These are phyloP conservation scores for Drosophila tani DNA, from an alignment of 1,140 invertebrate genomes.

Conservation along the genomic window DNA sequence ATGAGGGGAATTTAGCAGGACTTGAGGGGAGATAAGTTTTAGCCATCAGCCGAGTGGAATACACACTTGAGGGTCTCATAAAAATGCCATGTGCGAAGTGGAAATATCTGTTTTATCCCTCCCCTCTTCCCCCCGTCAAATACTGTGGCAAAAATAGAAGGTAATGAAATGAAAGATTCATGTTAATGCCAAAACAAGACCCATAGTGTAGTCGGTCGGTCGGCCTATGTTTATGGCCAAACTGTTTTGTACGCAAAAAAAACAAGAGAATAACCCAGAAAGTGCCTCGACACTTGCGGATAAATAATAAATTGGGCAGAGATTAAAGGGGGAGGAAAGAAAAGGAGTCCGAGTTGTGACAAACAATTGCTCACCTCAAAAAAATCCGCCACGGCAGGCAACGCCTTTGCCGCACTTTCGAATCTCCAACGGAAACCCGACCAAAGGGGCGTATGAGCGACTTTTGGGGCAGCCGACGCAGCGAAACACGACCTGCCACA, in stretches of 20 bases:
- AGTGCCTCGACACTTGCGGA: slow-evolving; percentile 12
- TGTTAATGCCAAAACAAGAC: slow-evolving; percentile 20
- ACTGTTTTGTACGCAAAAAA: slow-evolving; percentile 1
- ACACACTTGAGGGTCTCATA: slow-evolving; percentile 37
- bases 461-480: background rate
- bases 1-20: slow-evolving; percentile 2
- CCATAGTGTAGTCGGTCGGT: background rate
- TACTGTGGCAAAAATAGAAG: slow-evolving; percentile 2
- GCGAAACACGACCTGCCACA: slow-evolving; percentile 49
- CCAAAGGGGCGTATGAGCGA: slow-evolving; percentile 29
- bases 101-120: slow-evolving; percentile 12
- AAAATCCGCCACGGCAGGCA: slow-evolving; percentile 10
- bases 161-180: slow-evolving; percentile 49
- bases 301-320: slow-evolving; percentile 37
- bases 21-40: background rate
- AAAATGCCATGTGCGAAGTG: slow-evolving; percentile 32
- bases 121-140: no score
- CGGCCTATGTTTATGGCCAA: slow-evolving; percentile 6
- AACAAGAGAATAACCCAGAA: no score
- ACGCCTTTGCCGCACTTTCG: slow-evolving; percentile 44
- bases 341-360: background rate
- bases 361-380: slow-evolving; percentile 23
- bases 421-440: slow-evolving; percentile 37
- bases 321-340: background rate
- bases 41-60: slow-evolving; percentile 4